A percentile compares a stretch with the other conserved stretches of the same genome.
Conservation (phyloP, 2,888 invertebrate genomes). For the Chrysotoxum bicinctum region DNA sequence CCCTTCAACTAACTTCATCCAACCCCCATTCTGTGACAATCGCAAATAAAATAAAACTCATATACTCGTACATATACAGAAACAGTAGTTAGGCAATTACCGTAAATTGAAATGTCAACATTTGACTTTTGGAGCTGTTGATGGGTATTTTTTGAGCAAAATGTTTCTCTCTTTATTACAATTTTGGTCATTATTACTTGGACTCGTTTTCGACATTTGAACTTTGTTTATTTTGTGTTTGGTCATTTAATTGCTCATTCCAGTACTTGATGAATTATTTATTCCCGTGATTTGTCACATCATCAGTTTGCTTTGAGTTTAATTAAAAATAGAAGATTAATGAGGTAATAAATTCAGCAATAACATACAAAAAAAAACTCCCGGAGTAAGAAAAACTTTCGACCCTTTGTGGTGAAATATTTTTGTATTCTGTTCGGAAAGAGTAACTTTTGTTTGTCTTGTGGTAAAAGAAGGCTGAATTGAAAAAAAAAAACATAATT, state of each 20-base stretch:
- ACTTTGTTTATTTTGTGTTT: neutral
- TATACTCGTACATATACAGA: neutral
- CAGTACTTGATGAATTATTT: neutral
- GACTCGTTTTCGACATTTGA: neutral
- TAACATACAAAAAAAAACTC: neutral
- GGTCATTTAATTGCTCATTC: slow-evolving; percentile 2
- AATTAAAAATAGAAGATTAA: slow-evolving; percentile 23
- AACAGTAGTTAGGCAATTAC: slow-evolving; percentile 51
- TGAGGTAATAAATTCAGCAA: slow-evolving; percentile 3
- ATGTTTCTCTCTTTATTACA: slow-evolving; percentile 4
- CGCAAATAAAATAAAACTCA: neutral
- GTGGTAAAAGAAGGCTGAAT: slow-evolving; percentile 1
- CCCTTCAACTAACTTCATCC: neutral
- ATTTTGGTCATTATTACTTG: neutral
- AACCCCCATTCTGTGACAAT: neutral
- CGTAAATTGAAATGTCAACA: slow-evolving; percentile 68
- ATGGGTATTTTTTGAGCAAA: neutral
- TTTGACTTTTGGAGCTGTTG: slow-evolving; percentile 30
- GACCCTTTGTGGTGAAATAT: slow-evolving; percentile 2
- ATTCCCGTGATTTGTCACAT: slow-evolving; percentile 3
- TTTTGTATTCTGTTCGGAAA: neutral
- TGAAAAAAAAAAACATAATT: neutral
- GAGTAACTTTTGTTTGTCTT: slow-evolving; percentile 11
- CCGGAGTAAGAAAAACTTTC: slow-evolving; percentile 1
- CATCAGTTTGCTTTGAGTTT: slow-evolving; percentile 23